Evolutionary conservation across 2,797 vertebrate species (phyloP), one percentile per base, ranked within the genome.

Genomic region (Tokudaia tokunoshimensis): DNA sequence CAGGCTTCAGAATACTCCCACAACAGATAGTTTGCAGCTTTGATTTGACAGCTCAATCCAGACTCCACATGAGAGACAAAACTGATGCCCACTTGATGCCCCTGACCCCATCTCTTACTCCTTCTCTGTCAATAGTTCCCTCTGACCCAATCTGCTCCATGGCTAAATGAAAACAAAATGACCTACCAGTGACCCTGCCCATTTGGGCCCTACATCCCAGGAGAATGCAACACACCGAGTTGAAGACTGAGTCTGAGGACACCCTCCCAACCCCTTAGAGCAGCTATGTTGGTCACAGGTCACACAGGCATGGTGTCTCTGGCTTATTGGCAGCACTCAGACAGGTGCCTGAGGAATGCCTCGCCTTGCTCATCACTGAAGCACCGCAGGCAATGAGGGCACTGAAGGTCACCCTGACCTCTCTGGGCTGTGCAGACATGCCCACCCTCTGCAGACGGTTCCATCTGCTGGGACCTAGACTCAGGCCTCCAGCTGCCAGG

Each of bases 311-410:
- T 24, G 20, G 52, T 14, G 11, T 26, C 61, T 29, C 47, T 5
- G 0, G 10, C 47, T 99, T 98, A 99, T 96, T 98, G 98, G 92
- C 98, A 99, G 93, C 99, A 99, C 95, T 99, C 99, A 0, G 99
- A 98, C 92, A 99, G 99, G 0, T 99, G 99, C 92, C 99, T 99
- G 78, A 99, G 98, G 98, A 99, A 99, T 97, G 99, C 99, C 11
- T 98, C 98, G 0, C 99, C 94, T 19, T 99, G 98, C 44, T 98
- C 98, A 19, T 99, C 99, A 0, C 98, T 97, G 95, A 99, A 99
- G 78, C 97, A 98, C 95, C 97, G 98, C 88, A 99, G 98, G 96
- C 99, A 99, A 0, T 98, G 98, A 0, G 99, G 99, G 85, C 99
- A 99, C 98, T 99, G 99, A 0, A 99, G 98, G 89, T 99, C 99